These are phyloP conservation scores for Morone saxatilis DNA, from an alignment of 2,113 vertebrate species.

Conservation along the genomic window DNA sequence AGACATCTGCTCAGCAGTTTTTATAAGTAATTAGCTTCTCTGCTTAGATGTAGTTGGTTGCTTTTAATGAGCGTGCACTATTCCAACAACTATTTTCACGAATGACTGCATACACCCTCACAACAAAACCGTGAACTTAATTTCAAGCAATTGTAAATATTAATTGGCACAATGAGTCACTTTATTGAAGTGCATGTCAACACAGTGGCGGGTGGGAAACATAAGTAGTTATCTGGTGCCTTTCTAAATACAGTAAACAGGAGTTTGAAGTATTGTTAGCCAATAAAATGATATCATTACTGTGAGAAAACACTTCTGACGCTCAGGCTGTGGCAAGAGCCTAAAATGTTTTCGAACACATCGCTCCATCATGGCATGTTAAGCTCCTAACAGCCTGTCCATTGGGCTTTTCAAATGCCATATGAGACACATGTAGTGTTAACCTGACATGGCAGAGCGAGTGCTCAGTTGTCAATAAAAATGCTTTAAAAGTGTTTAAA, in stretches of 20 bases:
- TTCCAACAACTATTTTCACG: constrained; percentile 70
- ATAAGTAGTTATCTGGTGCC: constrained; percentile 57
- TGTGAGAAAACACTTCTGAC: constrained; percentile 12
- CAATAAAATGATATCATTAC: constrained; percentile 42
- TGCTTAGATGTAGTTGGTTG: constrained; percentile 73
- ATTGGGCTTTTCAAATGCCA: constrained; percentile 32
- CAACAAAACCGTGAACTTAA: constrained; percentile 66
- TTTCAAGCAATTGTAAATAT: constrained; percentile 69
- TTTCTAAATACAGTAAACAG: constrained; percentile 51
- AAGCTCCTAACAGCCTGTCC: constrained; percentile 16
- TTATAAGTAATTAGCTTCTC: constrained; percentile 75
- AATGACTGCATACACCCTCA: constrained; percentile 53
- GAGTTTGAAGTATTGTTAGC: constrained; percentile 37
- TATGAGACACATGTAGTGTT: constrained; percentile 46
- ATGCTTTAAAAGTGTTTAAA: constrained; percentile 51
- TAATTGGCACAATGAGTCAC: constrained; percentile 57
- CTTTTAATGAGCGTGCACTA: constrained; percentile 74
- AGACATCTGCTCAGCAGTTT: constrained; percentile 76
- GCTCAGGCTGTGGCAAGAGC: constrained; percentile 10
- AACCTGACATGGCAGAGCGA: constrained; percentile 51
- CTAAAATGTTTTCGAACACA: constrained; percentile 28
- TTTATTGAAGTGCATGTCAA: constrained; percentile 57
- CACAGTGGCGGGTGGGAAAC: constrained; percentile 36
- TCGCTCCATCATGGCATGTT: constrained; percentile 17
- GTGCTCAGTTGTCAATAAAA: constrained; percentile 61